Conservation (phyloP, 2,797 vertebrate genomes). For the Fundulus diaphanus region DNA sequence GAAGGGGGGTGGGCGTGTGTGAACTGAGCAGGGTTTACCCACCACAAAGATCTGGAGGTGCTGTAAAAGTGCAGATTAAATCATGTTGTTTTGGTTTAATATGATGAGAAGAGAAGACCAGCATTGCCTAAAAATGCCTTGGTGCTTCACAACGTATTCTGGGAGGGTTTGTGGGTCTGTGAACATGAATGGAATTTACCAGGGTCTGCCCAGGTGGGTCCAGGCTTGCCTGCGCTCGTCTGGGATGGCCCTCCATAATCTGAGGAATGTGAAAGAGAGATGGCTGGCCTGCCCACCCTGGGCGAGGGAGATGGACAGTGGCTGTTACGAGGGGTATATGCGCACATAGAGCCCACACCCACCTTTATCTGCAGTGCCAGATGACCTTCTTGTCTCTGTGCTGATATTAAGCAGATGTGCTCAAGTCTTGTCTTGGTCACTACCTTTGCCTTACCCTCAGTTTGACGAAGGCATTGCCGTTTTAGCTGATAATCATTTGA, state of each 20-base stretch:
- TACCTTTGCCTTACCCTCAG: constrained; percentile 32
- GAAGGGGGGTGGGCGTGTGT: constrained; percentile 25
- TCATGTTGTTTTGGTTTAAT: not conserved
- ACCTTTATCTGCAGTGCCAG: constrained; percentile 71
- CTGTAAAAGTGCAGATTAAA: constrained; percentile 10
- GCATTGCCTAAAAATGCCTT: constrained; percentile 15
- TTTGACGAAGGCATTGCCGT: not conserved
- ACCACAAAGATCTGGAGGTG: constrained; percentile 40
- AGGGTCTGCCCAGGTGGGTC: constrained; percentile 77
- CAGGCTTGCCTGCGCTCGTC: constrained; percentile 74
- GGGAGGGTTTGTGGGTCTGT: constrained; percentile 41
- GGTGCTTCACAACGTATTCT: constrained; percentile 22
- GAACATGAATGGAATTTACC: constrained; percentile 76
- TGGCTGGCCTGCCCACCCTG: constrained; percentile 71
- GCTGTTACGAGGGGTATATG: constrained; percentile 55
- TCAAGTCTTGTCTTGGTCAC: constrained; percentile 26
- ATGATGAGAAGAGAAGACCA: not conserved
- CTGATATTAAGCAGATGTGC: constrained; percentile 60
- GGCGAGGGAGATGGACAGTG: constrained; percentile 71
- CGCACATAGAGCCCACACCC: constrained; percentile 53
- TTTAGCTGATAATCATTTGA: not conserved
- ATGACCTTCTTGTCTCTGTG: constrained; percentile 59
- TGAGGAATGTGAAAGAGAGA: constrained; percentile 75
- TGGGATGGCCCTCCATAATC: constrained; percentile 72
- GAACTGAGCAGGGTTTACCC: constrained; percentile 47